Evolutionary conservation across 2,797 vertebrate species (phyloP).

Genomic region (Chiroxiphia lanceolata): DNA sequence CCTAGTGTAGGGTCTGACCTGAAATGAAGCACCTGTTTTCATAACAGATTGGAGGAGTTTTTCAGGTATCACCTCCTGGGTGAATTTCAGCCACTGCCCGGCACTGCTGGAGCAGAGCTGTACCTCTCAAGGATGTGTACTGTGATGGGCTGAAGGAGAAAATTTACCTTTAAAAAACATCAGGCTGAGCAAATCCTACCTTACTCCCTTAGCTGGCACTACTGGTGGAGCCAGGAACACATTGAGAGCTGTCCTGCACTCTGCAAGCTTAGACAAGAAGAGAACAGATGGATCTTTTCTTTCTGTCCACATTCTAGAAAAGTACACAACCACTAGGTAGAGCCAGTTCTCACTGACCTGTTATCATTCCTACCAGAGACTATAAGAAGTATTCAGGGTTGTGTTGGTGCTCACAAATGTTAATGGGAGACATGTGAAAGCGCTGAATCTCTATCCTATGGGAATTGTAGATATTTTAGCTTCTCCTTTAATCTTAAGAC

Average conservation of each 20-base stretch:
- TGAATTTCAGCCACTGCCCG: not conserved
- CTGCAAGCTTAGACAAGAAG: not conserved
- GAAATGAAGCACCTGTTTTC: not conserved
- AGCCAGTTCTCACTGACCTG: not conserved
- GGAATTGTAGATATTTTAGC: not conserved
- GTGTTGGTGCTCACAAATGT: not conserved
- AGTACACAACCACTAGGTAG: not conserved
- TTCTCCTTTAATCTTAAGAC: conserved; percentile 8
- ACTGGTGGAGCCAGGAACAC: not conserved
- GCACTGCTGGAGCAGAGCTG: not conserved
- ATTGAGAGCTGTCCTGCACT: fast-evolving
- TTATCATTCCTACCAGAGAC: not conserved
- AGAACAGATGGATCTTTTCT: not conserved
- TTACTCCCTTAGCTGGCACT: not conserved
- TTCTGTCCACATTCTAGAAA: not conserved
- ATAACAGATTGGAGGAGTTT: not conserved
- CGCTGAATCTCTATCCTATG: not conserved
- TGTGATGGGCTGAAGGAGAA: not conserved
- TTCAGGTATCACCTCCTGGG: not conserved
- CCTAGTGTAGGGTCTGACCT: not conserved
- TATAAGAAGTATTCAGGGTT: not conserved
- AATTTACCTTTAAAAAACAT: not conserved
- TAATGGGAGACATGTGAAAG: conserved; percentile 39
- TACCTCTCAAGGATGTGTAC: not conserved
- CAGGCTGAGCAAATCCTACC: not conserved